A percentile compares a stretch with the other conserved stretches of the same genome.
phyloP scores from a whole-genome alignment of 2,888 invertebrate species.

The Cephus nigrinus region DNA sequence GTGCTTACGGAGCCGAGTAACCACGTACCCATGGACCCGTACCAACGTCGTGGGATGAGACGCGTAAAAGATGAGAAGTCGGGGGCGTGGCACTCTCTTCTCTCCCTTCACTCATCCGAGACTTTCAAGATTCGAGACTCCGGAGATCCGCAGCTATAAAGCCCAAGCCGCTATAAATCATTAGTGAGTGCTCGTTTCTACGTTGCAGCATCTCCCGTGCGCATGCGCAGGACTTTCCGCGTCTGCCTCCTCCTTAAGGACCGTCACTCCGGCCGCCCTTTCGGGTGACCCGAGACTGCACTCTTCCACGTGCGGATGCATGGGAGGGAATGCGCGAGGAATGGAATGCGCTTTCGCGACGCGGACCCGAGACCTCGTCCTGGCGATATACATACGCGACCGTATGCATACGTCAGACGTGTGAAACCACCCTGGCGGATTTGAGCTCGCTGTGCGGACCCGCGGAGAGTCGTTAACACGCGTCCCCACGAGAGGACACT shows the following conservation, averaged over 20 bases:
- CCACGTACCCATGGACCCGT: not conserved
- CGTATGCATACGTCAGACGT: not conserved
- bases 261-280: not conserved
- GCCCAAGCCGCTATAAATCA: constrained; percentile 45
- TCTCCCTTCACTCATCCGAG: constrained; percentile 18
- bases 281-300: not conserved
- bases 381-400: not conserved
- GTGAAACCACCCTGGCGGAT: not conserved
- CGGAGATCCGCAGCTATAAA: constrained; percentile 34
- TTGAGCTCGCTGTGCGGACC: not conserved
- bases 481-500: not conserved
- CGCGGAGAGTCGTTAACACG: not conserved
- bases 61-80: constrained; percentile 51
- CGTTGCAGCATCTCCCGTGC: constrained; percentile 3
- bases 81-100: constrained; percentile 42
- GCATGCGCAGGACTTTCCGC: not conserved
- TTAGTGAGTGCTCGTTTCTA: constrained; percentile 32
- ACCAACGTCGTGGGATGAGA: constrained; percentile 37
- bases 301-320: not conserved
- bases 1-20: not conserved
- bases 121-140: constrained; percentile 34
- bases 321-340: not conserved
- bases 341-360: not conserved
- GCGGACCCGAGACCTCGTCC: not conserved
- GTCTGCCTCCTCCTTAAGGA: not conserved